phyloP scores from a whole-genome alignment of 2,797 vertebrate species.

The Tenualosa thibaudeaui region DNA sequence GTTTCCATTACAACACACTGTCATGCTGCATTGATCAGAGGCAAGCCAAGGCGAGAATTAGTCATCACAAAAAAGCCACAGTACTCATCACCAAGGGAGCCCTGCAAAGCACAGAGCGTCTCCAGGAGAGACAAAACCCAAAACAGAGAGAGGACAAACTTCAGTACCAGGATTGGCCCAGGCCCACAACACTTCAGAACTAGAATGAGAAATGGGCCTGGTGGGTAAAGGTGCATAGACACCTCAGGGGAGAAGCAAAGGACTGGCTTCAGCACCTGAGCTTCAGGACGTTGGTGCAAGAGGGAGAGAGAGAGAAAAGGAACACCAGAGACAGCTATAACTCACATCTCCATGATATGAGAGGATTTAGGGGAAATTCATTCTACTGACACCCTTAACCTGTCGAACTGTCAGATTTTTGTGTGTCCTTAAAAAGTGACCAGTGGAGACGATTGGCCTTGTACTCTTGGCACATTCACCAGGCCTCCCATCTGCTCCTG shows the following conservation, averaged over 20 bases:
- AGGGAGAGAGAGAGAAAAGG: not conserved
- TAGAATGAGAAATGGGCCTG: too few species aligned
- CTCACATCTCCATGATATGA: not conserved
- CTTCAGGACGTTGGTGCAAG: not conserved
- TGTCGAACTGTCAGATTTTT: not conserved
- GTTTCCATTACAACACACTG: constrained; percentile 28
- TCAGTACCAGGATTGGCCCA: too few species aligned
- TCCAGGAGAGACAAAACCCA: constrained; percentile 11
- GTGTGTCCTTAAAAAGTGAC: not conserved
- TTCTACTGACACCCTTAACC: not conserved
- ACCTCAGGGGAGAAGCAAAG: not conserved
- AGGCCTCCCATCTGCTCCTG: not conserved
- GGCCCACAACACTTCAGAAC: too few species aligned
- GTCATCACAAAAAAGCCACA: constrained; percentile 36
- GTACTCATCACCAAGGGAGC: constrained; percentile 25
- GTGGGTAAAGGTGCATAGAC: not conserved
- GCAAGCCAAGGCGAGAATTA: constrained; percentile 29
- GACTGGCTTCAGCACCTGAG: not conserved
- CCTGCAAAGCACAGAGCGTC: not conserved
- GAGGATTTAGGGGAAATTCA: not conserved
- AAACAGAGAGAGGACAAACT: not conserved
- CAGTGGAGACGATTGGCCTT: not conserved
- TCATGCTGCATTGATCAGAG: constrained; percentile 37
- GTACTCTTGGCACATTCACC: not conserved
- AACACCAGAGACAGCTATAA: not conserved